Base-by-base conservation (phyloP, 64 coral and sea anemone species). In the Pachyseris speciosa region DNA sequence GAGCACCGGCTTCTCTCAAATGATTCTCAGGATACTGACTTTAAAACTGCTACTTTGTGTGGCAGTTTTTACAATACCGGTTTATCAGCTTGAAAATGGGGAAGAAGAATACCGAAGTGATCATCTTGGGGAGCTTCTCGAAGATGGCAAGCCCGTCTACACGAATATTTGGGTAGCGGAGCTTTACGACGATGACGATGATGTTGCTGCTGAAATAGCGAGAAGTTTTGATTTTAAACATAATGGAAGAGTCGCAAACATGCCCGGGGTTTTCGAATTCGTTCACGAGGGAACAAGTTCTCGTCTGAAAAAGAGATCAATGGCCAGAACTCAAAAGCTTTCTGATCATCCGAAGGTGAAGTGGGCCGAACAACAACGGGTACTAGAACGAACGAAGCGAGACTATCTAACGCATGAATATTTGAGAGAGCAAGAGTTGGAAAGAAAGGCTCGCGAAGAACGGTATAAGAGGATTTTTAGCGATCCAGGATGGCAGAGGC, bases 231-330 rank as follows among this genome's bases (percentile, higher is more conserved):
- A 78, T 36, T 51, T 92, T 34, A 96, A 66, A 26, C 91, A 96
- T 74, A 75, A 91, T 75, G 94, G 94, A 24, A 68, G 90, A 84
- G 50, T 96, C 15, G 94, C 84, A 6, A 92, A 77, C 50, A 50
- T 96, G 74, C 64, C 70, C 17, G 74, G 94, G 26, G 33, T 91
- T 47, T 96, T 86, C 80, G 90, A 92, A 83, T 96, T 96, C 88
- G 69, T 88, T 15, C 94, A 83, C 31, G 94, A 96, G 57, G 68
- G 86, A 37, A 88, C 73, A 32, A 91, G 51, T 29, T 33, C 77
- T 4, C 89, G 94, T 28, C 45, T 71, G 47, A 92, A 85, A 41
- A 77, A 84, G 13, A 59, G 84, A 65, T 49, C 89, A 10, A 15
- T 75, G 26, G 70, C 51, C 51, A 78, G 69, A 70, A 91, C 89